These are phyloP conservation scores for Stichodactyla mertensii DNA, from an alignment of 64 coral and sea anemone species.

Conservation along the genomic window DNA sequence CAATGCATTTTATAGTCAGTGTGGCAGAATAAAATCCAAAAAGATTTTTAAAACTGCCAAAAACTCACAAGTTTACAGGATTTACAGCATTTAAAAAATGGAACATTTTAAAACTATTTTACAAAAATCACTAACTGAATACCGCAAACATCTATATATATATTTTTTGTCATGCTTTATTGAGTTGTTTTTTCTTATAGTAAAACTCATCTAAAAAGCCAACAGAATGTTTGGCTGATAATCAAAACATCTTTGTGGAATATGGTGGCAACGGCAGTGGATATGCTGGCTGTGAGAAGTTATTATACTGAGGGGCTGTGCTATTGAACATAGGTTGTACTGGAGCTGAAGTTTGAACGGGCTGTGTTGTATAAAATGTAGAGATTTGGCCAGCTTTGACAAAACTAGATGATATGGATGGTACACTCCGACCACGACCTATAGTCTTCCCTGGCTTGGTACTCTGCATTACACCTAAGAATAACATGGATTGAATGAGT, in stretches of 20 bases:
- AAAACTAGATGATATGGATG: slow-evolving; percentile 33
- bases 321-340: neutral
- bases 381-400: neutral
- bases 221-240: neutral
- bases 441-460: neutral
- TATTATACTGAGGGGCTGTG: neutral
- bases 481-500: too few species aligned
- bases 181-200: neutral
- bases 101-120: too few species aligned
- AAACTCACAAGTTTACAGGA: too few species aligned
- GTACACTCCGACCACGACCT: slow-evolving; percentile 15
- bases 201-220: neutral
- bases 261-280: neutral
- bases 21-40: too few species aligned
- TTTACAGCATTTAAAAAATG: too few species aligned
- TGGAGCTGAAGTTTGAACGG: neutral
- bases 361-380: neutral
- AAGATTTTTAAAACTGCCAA: too few species aligned
- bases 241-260: slow-evolving; percentile 4
- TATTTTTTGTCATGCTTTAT: too few species aligned
- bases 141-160: too few species aligned
- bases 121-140: too few species aligned
- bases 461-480: too few species aligned
- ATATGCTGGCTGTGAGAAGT: neutral
- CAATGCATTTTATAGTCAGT: too few species aligned